Percentiles rank a stretch among this genome's conserved stretches.
These are phyloP conservation scores for Sminthopsis crassicaudata DNA, from an alignment of 2,113 vertebrate species.

Conservation along the genomic window DNA sequence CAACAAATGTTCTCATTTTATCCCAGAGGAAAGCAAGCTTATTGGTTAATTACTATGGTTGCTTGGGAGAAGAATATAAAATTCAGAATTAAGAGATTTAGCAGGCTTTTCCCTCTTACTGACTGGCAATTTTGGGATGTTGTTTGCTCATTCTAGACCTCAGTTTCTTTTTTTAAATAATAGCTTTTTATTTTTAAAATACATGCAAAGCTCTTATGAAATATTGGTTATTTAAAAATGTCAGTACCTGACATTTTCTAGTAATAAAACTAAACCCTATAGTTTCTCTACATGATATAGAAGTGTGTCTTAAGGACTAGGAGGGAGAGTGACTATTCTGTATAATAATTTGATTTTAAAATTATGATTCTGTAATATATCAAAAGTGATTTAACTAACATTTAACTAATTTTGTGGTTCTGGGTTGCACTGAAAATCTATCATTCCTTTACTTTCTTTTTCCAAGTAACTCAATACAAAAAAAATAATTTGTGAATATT, in stretches of 20 bases:
- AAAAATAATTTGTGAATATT: not conserved
- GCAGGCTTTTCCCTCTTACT: not conserved
- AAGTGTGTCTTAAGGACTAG: constrained; percentile 44
- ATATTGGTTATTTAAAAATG: constrained; percentile 25
- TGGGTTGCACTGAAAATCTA: not conserved
- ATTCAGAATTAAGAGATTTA: not conserved
- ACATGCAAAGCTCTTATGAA: not conserved
- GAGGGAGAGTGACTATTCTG: not conserved
- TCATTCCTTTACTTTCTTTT: not conserved
- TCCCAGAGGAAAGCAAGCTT: not conserved
- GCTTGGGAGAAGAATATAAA: not conserved
- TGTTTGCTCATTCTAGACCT: not conserved
- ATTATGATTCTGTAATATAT: not conserved
- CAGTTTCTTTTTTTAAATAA: too few species aligned
- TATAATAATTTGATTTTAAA: not conserved
- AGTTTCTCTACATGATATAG: constrained; percentile 14
- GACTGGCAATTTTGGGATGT: not conserved
- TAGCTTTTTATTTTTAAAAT: too few species aligned
- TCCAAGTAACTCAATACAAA: not conserved
- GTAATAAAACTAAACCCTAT: constrained; percentile 10
- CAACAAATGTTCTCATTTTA: not conserved
- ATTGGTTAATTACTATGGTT: not conserved
- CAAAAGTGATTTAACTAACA: not conserved
- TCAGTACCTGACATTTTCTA: constrained; percentile 20
- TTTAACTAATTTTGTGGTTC: not conserved